Evolutionary conservation across 2,888 invertebrate genomes (phyloP), one percentile per base, ranked within the genome.

Genomic region (Drosophila neonasuta): DNA sequence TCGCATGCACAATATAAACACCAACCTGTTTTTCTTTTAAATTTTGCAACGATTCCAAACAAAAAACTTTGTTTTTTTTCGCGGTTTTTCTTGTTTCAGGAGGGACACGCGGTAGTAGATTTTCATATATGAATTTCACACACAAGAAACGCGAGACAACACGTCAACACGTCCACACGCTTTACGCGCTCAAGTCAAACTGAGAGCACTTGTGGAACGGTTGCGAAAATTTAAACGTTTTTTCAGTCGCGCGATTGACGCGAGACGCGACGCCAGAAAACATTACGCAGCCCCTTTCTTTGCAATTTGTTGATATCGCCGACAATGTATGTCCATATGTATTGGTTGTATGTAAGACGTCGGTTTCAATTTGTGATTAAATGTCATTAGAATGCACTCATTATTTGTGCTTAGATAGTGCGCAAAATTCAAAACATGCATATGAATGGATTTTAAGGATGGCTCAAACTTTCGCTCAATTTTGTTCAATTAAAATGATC

Each of bases 161-260:
- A 11, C 39, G 46, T 46, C 45, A 36, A 54, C 62, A 83, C 80
- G 87, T 80, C 78, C 76, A 64, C 55, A 80, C 80, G 56, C 70
- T 72, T 68, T 59, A 61, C 76, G 80, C 69, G 78, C 76, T 81
- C 65, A 79, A 82, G 68, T 78, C 70, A 76, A 82, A 89, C 86
- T 89, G 86, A 80, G 73, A 68, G 76, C 54, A 51, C 61, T 54
- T 54, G 44, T 24, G 17, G 54, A 39, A 61, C 13, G 8, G 55
- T 45, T 64, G 57, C 85, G 61, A 84, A 73, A 71, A 83, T 69
- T 74, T 86, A 81, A 87, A 83, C 80, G 52, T 58, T 75, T 75
- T 60, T 54, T 49, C 41, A 59, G 48, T 41, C 42, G 32, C 51
- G 50, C 39, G 49, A 49, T 56, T 45, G 52, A 17, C 54, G 68